Evolutionary conservation across 2,888 invertebrate genomes (phyloP), one percentile per base, ranked within the genome.

Genomic region (Leuctra nigra): DNA sequence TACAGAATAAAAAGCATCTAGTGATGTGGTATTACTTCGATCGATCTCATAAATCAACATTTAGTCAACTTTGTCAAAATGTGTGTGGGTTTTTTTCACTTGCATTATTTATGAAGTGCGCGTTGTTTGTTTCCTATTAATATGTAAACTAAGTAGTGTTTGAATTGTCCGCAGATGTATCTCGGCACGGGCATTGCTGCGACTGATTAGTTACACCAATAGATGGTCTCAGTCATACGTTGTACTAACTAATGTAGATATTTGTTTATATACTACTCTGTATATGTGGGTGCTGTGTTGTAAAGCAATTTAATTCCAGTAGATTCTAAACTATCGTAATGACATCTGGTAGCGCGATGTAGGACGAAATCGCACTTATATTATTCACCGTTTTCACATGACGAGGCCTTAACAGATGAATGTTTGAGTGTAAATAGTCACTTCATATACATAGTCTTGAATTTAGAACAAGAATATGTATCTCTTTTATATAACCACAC

Each of bases 81-180:
- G 53, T 53, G 48, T 41, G 48, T 50, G 50, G 33, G 22, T 4
- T 53, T n/a, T n/a, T 54, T 55, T 44, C 53, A 39, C 50, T 56
- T 23, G 41, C 39, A 16, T 48, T 58, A 55, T 55, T 54, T 41
- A 57, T 38, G 23, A 44, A 44, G 44, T 44, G 13, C 18, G 57
- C 54, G 20, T 53, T 59, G 56, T n/a, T n/a, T n/a, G n/a, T 60
- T 57, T 60, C 60, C 60, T 60, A 60, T 59, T 56, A 59, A 23
- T 50, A 50, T 16, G 29, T 50, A 44, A 16, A 20, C 2, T 20
- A 18, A 50, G 18, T 50, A 33, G 50, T 33, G 50, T 50, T 50
- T 50, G 18, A 9, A 38, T 23, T 24, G 25, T 23, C 22, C 22
- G 22, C 47, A 13, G 47, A 47, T 35, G 50, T 35, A 44, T 7